These are phyloP conservation scores for Dasypolia templi DNA, from an alignment of 2,888 invertebrate genomes.

Conservation along the genomic window DNA sequence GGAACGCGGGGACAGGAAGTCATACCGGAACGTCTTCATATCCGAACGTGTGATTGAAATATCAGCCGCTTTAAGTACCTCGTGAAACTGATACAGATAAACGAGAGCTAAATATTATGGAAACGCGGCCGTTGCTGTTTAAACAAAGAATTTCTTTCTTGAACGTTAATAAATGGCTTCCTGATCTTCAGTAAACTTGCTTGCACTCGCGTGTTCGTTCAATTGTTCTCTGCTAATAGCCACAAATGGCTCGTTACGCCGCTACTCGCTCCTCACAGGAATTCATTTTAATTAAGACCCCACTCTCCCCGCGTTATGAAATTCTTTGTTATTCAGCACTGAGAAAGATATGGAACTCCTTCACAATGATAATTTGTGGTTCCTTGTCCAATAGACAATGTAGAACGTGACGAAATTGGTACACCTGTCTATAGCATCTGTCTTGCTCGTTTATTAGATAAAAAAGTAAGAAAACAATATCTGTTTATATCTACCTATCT, in stretches of 20 bases:
- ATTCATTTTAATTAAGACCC: slow-evolving; percentile 77
- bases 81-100: slow-evolving; percentile 28
- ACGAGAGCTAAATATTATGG: slow-evolving; percentile 37
- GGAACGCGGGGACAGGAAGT: slow-evolving; percentile 24
- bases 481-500: not conserved
- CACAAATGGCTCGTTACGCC: slow-evolving; percentile 71
- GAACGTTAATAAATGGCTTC: slow-evolving; percentile 60
- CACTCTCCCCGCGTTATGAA: slow-evolving; percentile 63
- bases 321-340: slow-evolving; percentile 53
- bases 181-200: slow-evolving; percentile 54
- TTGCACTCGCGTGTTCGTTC: slow-evolving; percentile 58
- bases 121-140: slow-evolving; percentile 11
- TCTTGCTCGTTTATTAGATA: not conserved
- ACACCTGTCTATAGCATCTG: not conserved
- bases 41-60: slow-evolving; percentile 38
- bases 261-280: slow-evolving; percentile 66
- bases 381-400: not conserved
- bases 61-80: not conserved
- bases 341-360: slow-evolving; percentile 25
- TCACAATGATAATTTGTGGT: not conserved
- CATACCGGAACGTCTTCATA: slow-evolving; percentile 30
- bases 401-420: not conserved
- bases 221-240: slow-evolving; percentile 68
- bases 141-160: slow-evolving; percentile 46
- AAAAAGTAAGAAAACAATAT: slow-evolving; percentile 5